Conservation (phyloP, 2,888 invertebrate species). For the Polymixis flavicincta region DNA sequence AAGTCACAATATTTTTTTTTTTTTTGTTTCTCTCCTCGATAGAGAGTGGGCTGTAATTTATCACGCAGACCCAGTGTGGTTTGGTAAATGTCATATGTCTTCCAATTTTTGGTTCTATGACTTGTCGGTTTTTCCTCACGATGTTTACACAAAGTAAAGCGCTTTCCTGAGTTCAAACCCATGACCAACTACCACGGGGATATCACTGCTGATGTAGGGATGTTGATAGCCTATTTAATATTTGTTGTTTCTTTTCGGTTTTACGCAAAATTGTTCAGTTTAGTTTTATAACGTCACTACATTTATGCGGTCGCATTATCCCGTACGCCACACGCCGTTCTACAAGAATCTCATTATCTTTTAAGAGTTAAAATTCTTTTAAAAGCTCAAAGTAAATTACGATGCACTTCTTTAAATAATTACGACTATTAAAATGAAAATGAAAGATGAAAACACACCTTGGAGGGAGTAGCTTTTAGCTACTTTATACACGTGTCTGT, state of each 20-base stretch:
- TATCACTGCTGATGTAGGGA: background rate
- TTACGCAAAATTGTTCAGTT: conserved; percentile 1
- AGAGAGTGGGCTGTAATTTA: no score
- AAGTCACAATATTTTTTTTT: no score
- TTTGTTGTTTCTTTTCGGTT: background rate
- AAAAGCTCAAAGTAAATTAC: conserved; percentile 32
- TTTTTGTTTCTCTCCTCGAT: no score
- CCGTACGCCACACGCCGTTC: conserved; percentile 31
- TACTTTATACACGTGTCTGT: background rate
- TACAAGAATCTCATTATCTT: conserved; percentile 51
- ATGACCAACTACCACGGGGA: no score
- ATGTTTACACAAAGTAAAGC: no score
- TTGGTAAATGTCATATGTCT: no score
- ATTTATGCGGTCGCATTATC: conserved; percentile 39
- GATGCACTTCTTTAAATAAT: conserved; percentile 47
- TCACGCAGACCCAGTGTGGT: no score
- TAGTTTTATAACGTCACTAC: conserved; percentile 36
- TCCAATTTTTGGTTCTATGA: no score
- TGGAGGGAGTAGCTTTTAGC: conserved; percentile 13
- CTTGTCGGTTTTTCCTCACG: no score
- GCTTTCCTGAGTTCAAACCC: no score
- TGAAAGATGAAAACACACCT: conserved; percentile 24
- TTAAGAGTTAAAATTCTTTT: conserved; percentile 37
- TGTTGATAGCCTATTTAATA: conserved; percentile 1
- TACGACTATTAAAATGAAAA: conserved; percentile 39